Percentiles rank a stretch among this genome's conserved stretches.
Conservation (phyloP, 2,113 vertebrate species). For the Equus quagga region DNA sequence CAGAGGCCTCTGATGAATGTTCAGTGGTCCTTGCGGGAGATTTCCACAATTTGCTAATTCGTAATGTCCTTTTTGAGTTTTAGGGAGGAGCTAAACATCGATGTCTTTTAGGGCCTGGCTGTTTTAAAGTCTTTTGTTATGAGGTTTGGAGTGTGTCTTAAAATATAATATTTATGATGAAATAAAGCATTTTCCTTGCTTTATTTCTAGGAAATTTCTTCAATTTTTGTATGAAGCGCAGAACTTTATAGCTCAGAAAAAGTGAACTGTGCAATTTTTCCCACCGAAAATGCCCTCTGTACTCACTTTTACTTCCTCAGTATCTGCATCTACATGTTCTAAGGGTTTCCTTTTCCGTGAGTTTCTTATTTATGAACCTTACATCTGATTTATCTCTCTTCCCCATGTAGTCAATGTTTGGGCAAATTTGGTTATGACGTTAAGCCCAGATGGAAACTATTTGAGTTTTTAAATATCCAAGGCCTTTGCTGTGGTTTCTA, state of each 20-base stretch:
- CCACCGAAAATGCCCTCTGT: not conserved
- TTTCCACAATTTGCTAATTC: not conserved
- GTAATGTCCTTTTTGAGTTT: slow-evolving; percentile 21
- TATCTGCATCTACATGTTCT: not conserved
- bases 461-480: slow-evolving; percentile 67
- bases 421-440: slow-evolving; percentile 50
- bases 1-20: not conserved
- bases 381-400: slow-evolving; percentile 48
- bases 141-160: slow-evolving; percentile 29
- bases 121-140: slow-evolving; percentile 31
- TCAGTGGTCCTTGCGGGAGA: not conserved
- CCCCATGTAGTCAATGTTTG: not conserved
- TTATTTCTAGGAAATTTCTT: slow-evolving; percentile 27
- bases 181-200: slow-evolving; percentile 19
- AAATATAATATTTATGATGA: slow-evolving; percentile 55
- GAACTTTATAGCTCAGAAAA: slow-evolving; percentile 6
- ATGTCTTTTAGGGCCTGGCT: not conserved
- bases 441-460: slow-evolving; percentile 67
- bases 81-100: not conserved
- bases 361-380: slow-evolving; percentile 5
- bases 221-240: not conserved
- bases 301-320: not conserved
- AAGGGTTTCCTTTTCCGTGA: not conserved
- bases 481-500: slow-evolving; percentile 65
- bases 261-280: not conserved